These are phyloP conservation scores for Gnathonemus echidnorhynchus DNA, from an alignment of 2,113 vertebrate genomes.

Conservation along the genomic window DNA sequence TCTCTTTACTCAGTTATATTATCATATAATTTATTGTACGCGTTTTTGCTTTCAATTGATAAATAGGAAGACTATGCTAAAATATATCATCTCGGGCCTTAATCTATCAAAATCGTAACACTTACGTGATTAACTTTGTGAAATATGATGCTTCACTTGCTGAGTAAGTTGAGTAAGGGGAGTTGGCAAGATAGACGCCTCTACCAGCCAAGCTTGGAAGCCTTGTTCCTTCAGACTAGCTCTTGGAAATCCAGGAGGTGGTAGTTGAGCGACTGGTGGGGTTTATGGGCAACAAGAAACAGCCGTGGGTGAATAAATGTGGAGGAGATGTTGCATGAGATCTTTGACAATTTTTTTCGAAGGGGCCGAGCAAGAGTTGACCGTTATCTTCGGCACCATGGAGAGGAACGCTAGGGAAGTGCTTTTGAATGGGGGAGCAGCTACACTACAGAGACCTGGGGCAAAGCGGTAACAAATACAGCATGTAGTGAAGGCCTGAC, in stretches of 20 bases:
- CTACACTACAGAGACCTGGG: not conserved
- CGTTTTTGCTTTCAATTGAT: constrained; percentile 31
- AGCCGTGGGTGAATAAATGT: not conserved
- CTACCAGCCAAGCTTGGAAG: not conserved
- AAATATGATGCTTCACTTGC: constrained; percentile 29
- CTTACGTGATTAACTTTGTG: constrained; percentile 30
- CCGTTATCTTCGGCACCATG: not conserved
- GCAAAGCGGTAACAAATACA: not conserved
- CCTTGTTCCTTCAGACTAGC: not conserved
- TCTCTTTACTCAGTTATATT: constrained; percentile 10
- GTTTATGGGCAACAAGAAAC: not conserved
- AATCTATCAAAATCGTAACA: constrained; percentile 28
- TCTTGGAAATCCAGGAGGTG: not conserved
- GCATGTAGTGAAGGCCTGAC: not conserved
- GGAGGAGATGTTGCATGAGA: not conserved
- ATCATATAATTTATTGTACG: constrained; percentile 27
- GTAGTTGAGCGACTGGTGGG: not conserved
- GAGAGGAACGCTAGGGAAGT: not conserved
- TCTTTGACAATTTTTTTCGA: not conserved
- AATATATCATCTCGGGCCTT: constrained; percentile 24
- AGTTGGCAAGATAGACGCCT: not conserved
- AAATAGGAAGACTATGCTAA: constrained; percentile 18
- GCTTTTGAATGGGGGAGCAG: not conserved
- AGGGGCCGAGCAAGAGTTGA: not conserved
- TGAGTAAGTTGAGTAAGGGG: not conserved